Percentiles rank a stretch among this genome's conserved stretches.
phyloP scores from a whole-genome alignment of 2,888 invertebrate species.

The Aleiodes testaceus region DNA sequence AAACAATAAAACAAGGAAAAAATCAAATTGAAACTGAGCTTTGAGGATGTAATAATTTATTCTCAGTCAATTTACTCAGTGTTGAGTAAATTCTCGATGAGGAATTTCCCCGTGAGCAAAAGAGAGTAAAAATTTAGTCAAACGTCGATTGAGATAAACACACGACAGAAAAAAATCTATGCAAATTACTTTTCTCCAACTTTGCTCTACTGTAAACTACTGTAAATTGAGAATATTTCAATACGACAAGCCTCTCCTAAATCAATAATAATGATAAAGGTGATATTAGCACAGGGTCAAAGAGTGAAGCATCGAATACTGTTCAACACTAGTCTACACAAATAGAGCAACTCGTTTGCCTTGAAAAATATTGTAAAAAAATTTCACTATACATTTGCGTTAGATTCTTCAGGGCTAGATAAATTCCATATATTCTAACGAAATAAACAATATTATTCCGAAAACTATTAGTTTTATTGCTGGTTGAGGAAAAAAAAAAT shows the following conservation, averaged over 20 bases:
- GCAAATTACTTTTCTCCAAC: too few species aligned
- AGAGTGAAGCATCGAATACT: slow-evolving; percentile 18
- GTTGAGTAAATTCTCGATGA: background rate
- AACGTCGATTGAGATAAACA: background rate
- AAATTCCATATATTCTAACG: background rate
- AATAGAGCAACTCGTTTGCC: slow-evolving; percentile 20
- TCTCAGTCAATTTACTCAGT: background rate
- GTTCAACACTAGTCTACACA: slow-evolving; percentile 5
- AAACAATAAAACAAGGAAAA: background rate
- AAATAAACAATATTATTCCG: too few species aligned
- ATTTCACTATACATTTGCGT: slow-evolving; percentile 32
- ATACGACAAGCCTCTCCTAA: too few species aligned
- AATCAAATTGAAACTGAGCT: background rate
- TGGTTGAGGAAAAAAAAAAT: too few species aligned
- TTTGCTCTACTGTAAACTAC: too few species aligned
- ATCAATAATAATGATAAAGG: background rate
- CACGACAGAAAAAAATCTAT: background rate
- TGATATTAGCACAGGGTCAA: slow-evolving; percentile 49
- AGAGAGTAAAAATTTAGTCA: slow-evolving; percentile 12
- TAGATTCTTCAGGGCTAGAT: background rate
- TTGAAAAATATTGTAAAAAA: slow-evolving; percentile 40
- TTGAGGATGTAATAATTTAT: background rate
- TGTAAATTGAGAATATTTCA: too few species aligned
- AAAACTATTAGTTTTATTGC: too few species aligned
- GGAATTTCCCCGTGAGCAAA: background rate